A percentile compares a stretch with the other conserved stretches of the same genome.
phyloP scores from a whole-genome alignment of 2,888 invertebrate genomes.

The Gortyna flavago region DNA sequence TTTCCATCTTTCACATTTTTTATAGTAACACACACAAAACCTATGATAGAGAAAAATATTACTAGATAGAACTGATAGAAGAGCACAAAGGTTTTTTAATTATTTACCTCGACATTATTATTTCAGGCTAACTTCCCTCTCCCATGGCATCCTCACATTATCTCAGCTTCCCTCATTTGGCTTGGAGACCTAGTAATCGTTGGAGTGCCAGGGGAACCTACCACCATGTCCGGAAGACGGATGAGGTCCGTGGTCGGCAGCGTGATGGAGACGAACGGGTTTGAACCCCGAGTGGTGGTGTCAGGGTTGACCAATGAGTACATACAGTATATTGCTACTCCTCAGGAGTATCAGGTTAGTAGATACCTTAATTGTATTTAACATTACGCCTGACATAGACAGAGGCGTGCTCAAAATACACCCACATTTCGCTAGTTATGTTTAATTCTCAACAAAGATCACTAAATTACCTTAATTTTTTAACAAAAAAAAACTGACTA shows the following conservation, averaged over 20 bases:
- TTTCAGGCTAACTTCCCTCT: constrained; percentile 91
- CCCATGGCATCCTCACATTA: constrained; percentile 94
- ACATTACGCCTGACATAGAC: no score
- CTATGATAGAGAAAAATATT: no score
- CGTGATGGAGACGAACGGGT: constrained; percentile 81
- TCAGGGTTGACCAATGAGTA: constrained; percentile 95
- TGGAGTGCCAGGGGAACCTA: constrained; percentile 96
- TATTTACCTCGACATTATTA: background rate
- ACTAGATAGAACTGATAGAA: no score
- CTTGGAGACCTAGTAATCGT: constrained; percentile 92
- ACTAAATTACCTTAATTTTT: no score
- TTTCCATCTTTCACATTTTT: no score
- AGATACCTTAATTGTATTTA: background rate
- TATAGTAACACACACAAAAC: no score
- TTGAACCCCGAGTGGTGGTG: constrained; percentile 90
- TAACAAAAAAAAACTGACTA: no score
- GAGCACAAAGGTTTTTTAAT: no score
- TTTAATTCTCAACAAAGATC: no score
- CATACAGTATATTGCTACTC: constrained; percentile 94
- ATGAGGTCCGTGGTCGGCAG: constrained; percentile 85
- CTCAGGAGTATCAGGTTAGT: constrained; percentile 93
- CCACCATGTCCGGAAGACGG: constrained; percentile 96
- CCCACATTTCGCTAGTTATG: no score
- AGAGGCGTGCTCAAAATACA: no score
- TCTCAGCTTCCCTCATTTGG: constrained; percentile 92